Conservation (phyloP, 2,888 invertebrate genomes). For the Drosophila parthenogenetica region DNA sequence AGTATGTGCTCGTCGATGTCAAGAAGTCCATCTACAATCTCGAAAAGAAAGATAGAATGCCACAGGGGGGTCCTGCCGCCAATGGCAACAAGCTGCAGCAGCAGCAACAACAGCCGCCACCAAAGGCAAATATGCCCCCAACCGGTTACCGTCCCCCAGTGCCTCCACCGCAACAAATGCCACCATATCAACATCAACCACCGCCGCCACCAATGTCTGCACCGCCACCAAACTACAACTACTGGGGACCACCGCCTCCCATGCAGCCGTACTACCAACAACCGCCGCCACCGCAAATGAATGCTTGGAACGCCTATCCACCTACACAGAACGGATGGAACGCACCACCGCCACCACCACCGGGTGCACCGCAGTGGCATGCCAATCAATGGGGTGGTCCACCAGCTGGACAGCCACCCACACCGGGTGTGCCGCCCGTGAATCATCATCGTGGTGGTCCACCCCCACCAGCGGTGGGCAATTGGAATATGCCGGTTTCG, state of each 20-base stretch:
- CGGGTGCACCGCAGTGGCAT: constrained; percentile 74
- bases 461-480: constrained; percentile 66
- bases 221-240: constrained; percentile 81
- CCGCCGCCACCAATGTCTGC: constrained; percentile 74
- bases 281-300: constrained; percentile 85
- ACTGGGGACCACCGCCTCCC: constrained; percentile 78
- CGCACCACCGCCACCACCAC: constrained; percentile 76
- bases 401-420: constrained; percentile 63
- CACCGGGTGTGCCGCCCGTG: constrained; percentile 56
- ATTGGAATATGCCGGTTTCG: constrained; percentile 67
- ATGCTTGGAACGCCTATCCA: constrained; percentile 79
- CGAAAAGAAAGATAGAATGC: constrained; percentile 86
- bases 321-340: constrained; percentile 80
- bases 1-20: constrained; percentile 94
- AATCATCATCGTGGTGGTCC: constrained; percentile 65
- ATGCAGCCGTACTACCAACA: constrained; percentile 78
- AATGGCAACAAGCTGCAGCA: constrained; percentile 52
- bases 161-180: constrained; percentile 67
- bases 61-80: constrained; percentile 29
- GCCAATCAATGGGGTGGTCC: constrained; percentile 76
- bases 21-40: constrained; percentile 96
- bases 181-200: constrained; percentile 71
- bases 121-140: constrained; percentile 65
- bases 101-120: constrained; percentile 47
- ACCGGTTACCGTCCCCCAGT: constrained; percentile 69